phyloP scores from a whole-genome alignment of 2,888 invertebrate species.

The Muscina levida region DNA sequence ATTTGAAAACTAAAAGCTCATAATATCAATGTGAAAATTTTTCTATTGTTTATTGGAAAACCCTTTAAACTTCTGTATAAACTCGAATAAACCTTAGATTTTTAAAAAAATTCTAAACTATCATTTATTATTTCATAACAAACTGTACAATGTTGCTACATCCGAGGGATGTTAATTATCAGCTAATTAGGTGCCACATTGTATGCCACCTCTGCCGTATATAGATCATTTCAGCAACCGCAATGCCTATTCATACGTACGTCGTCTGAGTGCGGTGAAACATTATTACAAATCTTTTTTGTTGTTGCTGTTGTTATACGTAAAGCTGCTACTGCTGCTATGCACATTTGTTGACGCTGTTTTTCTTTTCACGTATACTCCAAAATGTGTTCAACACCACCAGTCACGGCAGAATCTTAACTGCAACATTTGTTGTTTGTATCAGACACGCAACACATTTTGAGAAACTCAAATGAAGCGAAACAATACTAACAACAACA shows the following conservation, averaged over 20 bases:
- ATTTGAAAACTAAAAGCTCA: too few species aligned
- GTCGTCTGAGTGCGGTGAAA: slow-evolving; percentile 1
- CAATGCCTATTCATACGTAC: not conserved
- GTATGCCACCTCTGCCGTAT: not conserved
- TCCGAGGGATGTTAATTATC: too few species aligned
- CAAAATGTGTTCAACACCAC: slow-evolving; percentile 22
- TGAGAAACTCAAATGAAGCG: too few species aligned
- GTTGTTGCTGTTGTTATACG: not conserved
- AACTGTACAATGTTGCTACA: too few species aligned
- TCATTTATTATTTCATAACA: too few species aligned
- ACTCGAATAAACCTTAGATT: too few species aligned
- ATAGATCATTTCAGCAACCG: slow-evolving; percentile 29
- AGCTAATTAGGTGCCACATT: slow-evolving; percentile 1
- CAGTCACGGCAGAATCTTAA: slow-evolving; percentile 1
- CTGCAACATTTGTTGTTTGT: slow-evolving; percentile 26
- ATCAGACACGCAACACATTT: slow-evolving; percentile 31
- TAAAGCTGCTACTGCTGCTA: not conserved
- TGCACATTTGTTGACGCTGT: too few species aligned
- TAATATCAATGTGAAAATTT: too few species aligned
- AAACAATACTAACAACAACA: not conserved
- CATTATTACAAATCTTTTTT: slow-evolving; percentile 6
- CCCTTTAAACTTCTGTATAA: too few species aligned
- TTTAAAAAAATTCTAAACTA: too few species aligned
- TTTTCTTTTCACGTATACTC: too few species aligned
- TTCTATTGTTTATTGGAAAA: too few species aligned